phyloP scores from a whole-genome alignment of 1,140 invertebrate genomes.

The Metaphire vulgaris region DNA sequence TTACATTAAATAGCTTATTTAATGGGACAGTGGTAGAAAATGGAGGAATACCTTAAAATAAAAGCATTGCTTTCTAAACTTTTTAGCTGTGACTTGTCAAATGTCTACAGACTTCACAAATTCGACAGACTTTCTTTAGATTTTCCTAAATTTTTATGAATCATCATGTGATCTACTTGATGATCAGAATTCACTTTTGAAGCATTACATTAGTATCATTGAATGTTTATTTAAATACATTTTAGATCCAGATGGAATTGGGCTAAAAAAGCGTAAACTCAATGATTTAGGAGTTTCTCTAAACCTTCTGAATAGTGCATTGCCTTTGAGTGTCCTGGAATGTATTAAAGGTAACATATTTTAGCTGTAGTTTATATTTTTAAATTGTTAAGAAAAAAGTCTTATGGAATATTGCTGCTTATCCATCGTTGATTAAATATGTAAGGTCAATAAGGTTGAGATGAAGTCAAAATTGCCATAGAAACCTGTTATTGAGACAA shows the following conservation, averaged over 20 bases:
- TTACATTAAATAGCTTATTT: too few relatives aligned
- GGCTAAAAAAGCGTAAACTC: neutral
- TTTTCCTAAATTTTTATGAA: neutral
- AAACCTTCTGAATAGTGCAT: neutral
- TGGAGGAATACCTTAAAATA: too few relatives aligned
- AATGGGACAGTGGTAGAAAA: too few relatives aligned
- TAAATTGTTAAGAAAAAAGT: too few relatives aligned
- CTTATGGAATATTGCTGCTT: neutral
- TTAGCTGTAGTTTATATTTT: neutral
- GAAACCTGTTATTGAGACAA: too few relatives aligned
- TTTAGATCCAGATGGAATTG: neutral
- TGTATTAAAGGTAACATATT: neutral
- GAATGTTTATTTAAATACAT: neutral
- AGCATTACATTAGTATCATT: too few relatives aligned
- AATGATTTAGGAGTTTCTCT: neutral
- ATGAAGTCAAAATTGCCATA: neutral
- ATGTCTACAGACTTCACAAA: too few relatives aligned
- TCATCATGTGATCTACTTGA: neutral
- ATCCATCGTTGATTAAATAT: too few relatives aligned
- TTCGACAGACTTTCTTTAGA: neutral
- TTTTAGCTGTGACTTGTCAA: too few relatives aligned
- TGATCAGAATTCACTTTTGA: too few relatives aligned
- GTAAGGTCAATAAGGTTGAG: too few relatives aligned
- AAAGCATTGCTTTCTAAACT: too few relatives aligned
- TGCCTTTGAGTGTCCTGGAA: neutral